Percentiles rank a stretch among this genome's conserved stretches.
phyloP scores from a whole-genome alignment of 2,888 invertebrate species.

The Pterostichus niger region DNA sequence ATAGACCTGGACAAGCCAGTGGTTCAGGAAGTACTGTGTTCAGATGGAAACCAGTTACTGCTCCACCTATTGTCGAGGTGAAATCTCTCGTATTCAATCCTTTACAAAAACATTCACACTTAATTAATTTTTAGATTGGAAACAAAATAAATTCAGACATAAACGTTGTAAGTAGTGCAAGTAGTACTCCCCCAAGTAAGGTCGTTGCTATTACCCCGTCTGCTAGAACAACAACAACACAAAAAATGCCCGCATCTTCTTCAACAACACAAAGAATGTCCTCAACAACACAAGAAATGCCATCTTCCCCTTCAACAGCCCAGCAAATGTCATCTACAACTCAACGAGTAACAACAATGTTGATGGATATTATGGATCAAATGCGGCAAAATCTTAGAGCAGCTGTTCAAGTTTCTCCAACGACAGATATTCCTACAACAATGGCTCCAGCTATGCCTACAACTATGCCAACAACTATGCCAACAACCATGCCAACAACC shows the following conservation, averaged over 20 bases:
- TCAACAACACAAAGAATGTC: slow-evolving; percentile 69
- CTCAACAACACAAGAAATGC: slow-evolving; percentile 68
- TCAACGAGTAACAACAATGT: slow-evolving; percentile 70
- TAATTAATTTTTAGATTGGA: slow-evolving; percentile 57
- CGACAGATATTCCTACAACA: slow-evolving; percentile 64
- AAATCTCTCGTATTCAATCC: not conserved
- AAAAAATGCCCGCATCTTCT: slow-evolving; percentile 45
- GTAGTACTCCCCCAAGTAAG: slow-evolving; percentile 53
- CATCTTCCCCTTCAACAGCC: slow-evolving; percentile 63
- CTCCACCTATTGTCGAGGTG: slow-evolving; percentile 58
- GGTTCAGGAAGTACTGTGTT: slow-evolving; percentile 72
- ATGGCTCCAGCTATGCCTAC: slow-evolving; percentile 69
- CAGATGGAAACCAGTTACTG: slow-evolving; percentile 71
- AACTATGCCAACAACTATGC: slow-evolving; percentile 72
- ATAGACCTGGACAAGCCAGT: slow-evolving; percentile 75
- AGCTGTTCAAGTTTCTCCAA: slow-evolving; percentile 56
- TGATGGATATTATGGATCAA: slow-evolving; percentile 71
- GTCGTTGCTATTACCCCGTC: slow-evolving; percentile 70
- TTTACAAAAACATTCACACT: not conserved
- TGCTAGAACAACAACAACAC: slow-evolving; percentile 69
- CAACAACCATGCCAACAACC: slow-evolving; percentile 57
- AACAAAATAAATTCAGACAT: slow-evolving; percentile 71
- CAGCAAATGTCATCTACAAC: slow-evolving; percentile 60
- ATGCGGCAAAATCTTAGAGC: slow-evolving; percentile 68
- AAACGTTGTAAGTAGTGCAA: slow-evolving; percentile 64